A percentile compares a stretch with the other conserved stretches of the same genome.
Evolutionary conservation across 2,797 vertebrate species (phyloP).

Genomic region (Toxotes lorentzi): DNA sequence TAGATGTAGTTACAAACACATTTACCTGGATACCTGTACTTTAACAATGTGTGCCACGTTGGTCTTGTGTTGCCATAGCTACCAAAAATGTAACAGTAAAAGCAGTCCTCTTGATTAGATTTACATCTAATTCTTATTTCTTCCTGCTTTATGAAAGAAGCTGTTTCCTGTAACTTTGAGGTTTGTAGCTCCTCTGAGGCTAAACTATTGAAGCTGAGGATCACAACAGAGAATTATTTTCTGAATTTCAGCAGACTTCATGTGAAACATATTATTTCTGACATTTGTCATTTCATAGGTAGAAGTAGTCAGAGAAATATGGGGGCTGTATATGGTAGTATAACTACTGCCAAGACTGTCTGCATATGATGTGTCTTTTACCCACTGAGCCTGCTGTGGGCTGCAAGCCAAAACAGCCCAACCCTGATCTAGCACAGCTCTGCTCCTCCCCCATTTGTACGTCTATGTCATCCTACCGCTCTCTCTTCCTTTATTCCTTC

Average conservation of each 20-base stretch:
- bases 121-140: neutral
- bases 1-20: neutral
- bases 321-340: neutral
- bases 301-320: neutral
- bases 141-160: neutral
- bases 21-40: neutral
- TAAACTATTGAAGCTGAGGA: neutral
- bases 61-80: neutral
- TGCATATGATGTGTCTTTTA: neutral
- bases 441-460: constrained; percentile 65
- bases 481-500: constrained; percentile 46
- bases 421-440: constrained; percentile 11
- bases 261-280: neutral
- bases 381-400: constrained; percentile 54
- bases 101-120: neutral
- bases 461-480: constrained; percentile 32
- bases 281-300: neutral
- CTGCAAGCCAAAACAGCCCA: constrained; percentile 19
- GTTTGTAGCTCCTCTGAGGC: neutral
- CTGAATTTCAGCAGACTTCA: neutral
- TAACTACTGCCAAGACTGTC: neutral
- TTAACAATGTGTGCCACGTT: neutral
- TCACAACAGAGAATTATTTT: neutral
- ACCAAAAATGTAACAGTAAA: neutral
- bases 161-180: neutral